Conservation (phyloP, 2,888 invertebrate species). For the Agrochola macilenta region DNA sequence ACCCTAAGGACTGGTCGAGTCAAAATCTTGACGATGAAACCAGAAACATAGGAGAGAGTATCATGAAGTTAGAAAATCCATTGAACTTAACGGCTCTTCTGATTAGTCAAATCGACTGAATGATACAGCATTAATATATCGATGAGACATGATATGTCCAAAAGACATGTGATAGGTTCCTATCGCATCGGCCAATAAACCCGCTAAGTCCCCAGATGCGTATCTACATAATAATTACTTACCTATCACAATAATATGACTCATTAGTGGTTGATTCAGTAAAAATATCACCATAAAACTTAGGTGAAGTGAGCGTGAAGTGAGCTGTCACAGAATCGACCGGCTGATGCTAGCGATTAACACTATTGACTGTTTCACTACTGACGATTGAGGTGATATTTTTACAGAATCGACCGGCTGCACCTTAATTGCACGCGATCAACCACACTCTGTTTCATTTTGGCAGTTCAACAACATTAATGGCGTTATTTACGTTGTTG, state of each 20-base stretch:
- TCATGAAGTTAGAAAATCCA: neutral
- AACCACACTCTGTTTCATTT: too few species aligned
- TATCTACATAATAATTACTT: conserved; percentile 3
- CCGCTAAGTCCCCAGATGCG: neutral
- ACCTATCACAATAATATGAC: neutral
- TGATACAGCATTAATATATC: neutral
- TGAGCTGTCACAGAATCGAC: too few species aligned
- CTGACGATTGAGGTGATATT: too few species aligned
- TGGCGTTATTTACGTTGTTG: too few species aligned
- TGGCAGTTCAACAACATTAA: too few species aligned
- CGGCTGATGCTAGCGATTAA: too few species aligned
- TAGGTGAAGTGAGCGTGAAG: too few species aligned
- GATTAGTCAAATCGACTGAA: neutral
- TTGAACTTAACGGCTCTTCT: neutral
- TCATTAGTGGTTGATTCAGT: too few species aligned
- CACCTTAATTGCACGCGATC: too few species aligned
- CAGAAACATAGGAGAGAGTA: neutral
- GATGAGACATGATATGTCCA: neutral
- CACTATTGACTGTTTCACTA: too few species aligned
- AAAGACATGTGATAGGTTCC: neutral
- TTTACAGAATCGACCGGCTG: too few species aligned
- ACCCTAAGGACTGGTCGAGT: neutral
- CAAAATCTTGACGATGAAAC: neutral
- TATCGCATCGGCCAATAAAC: conserved; percentile 24
- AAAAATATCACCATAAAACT: too few species aligned